A percentile compares a stretch with the other conserved stretches of the same genome.
Evolutionary conservation across 2,113 vertebrate species (phyloP).

Genomic region (Tachysurus fulvidraco): DNA sequence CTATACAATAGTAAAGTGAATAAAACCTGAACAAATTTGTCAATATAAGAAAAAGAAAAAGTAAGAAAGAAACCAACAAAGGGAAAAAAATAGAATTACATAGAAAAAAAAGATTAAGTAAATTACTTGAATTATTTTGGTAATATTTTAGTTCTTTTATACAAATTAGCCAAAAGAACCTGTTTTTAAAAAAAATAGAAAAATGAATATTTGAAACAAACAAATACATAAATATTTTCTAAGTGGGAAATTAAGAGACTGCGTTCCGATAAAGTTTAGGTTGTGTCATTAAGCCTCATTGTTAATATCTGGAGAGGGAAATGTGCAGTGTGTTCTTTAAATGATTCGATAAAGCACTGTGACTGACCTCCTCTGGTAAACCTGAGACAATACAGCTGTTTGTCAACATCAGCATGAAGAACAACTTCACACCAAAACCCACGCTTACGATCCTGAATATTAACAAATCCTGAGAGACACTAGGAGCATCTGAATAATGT

Average conservation of each 20-base stretch:
- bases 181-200: too few species aligned
- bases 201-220: background rate
- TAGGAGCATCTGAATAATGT: too few species aligned
- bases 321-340: background rate
- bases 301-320: background rate
- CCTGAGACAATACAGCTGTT: conserved; percentile 35
- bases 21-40: too few species aligned
- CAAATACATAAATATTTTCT: background rate
- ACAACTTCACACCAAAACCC: too few species aligned
- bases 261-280: background rate
- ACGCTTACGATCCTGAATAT: background rate
- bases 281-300: background rate
- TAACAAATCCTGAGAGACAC: background rate
- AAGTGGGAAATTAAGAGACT: too few species aligned
- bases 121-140: background rate
- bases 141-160: background rate
- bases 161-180: background rate
- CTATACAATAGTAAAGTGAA: too few species aligned
- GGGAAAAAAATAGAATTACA: background rate
- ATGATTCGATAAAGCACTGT: background rate
- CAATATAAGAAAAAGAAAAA: background rate
- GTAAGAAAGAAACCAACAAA: background rate
- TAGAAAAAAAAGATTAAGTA: background rate
- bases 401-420: background rate
- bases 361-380: conserved; percentile 54